These are phyloP conservation scores for Nasua narica DNA, from an alignment of 2,797 vertebrate genomes.

Conservation along the genomic window DNA sequence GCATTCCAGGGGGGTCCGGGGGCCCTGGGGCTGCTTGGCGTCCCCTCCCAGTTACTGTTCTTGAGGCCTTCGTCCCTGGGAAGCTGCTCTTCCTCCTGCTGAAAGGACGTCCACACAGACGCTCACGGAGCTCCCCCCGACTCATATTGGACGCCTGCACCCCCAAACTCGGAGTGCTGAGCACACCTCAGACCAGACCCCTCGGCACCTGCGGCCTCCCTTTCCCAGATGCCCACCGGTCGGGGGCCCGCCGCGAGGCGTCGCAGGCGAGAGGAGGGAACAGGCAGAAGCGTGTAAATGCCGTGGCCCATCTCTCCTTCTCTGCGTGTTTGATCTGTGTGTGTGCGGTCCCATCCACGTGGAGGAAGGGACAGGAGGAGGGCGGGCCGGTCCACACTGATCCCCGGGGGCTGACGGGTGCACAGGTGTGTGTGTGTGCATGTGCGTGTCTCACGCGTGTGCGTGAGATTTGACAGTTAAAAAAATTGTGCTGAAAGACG, in stretches of 20 bases:
- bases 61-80: neutral
- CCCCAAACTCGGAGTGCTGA: rapidly evolving
- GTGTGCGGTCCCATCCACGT: neutral
- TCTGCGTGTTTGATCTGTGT: neutral
- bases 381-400: neutral
- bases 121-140: rapidly evolving
- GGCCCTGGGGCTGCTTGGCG: rapidly evolving
- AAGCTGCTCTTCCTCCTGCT: neutral
- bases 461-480: neutral
- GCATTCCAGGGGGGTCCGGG: rapidly evolving
- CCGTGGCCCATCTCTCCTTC: neutral
- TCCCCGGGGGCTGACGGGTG: neutral
- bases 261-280: neutral
- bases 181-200: rapidly evolving
- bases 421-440: neutral
- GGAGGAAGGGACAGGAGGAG: neutral
- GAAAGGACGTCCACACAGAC: no score
- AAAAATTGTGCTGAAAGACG: neutral
- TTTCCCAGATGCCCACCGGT: neutral
- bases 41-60: neutral
- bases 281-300: no score
- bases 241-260: neutral
- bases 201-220: rapidly evolving
- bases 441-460: no score
- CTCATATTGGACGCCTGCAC: rapidly evolving